Conservation (phyloP, 2,888 invertebrate genomes). For the Eurytoma adleriae region DNA sequence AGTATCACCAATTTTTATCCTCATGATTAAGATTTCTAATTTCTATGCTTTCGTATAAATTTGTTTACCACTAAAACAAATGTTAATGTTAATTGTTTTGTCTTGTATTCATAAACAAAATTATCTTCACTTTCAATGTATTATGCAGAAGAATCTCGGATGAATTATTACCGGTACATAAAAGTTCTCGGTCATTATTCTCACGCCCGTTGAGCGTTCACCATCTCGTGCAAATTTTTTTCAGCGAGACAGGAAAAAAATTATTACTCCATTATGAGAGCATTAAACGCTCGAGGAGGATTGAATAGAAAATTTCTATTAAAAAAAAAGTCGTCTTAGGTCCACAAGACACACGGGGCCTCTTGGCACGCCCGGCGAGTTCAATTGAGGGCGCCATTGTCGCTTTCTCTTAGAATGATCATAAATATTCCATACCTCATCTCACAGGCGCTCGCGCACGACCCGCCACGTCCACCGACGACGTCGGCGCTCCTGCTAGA, state of each 20-base stretch:
- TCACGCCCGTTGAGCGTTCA: too few relatives aligned
- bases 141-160: too few relatives aligned
- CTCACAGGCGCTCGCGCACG: constrained; percentile 57
- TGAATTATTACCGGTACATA: too few relatives aligned
- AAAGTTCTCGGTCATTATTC: too few relatives aligned
- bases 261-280: constrained; percentile 7
- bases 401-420: constrained; percentile 63
- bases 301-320: constrained; percentile 27
- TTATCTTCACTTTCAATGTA: too few relatives aligned
- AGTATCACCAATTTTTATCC: too few relatives aligned
- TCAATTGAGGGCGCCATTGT: constrained; percentile 63
- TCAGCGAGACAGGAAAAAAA: background rate
- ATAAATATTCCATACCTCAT: constrained; percentile 68
- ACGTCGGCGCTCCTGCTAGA: constrained; percentile 32
- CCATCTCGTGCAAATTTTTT: too few relatives aligned
- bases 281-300: constrained; percentile 26
- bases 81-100: too few relatives aligned
- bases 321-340: constrained; percentile 48
- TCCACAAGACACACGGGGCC: constrained; percentile 28
- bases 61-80: too few relatives aligned
- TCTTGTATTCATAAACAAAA: too few relatives aligned
- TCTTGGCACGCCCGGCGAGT: constrained; percentile 47
- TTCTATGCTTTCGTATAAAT: too few relatives aligned
- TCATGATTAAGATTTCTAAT: too few relatives aligned
- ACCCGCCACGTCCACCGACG: constrained; percentile 5